Base-by-base conservation (phyloP, 2,888 invertebrate species). In the Chaitophorus viminalis region DNA sequence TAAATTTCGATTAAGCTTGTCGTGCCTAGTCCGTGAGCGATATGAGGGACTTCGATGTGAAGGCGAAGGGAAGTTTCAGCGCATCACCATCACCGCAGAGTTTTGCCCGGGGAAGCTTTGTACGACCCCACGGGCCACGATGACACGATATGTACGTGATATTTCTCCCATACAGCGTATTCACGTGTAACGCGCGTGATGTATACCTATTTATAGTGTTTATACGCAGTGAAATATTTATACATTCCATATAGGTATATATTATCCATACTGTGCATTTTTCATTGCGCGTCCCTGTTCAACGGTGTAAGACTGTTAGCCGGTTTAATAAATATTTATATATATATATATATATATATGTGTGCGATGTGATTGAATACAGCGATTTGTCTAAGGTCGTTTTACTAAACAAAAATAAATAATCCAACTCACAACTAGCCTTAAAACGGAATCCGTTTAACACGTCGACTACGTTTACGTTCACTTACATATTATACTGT, bases 91-190 rank as follows among this genome's bases (percentile, higher is more conserved):
- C 60, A 25, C 25, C 5, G 25, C 60, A 5, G n/a, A n/a, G 1
- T 4, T 25, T 25, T 25, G 0, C 9, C 68, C 29, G 68, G 68
- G 29, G n/a, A 68, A 11, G 25, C 68, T 68, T 29, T 29, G 11
- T n/a, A 29, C 68, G 29, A 79, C 65, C 79, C 54, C 65, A 36
- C 25, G 60, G 36, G 65, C n/a, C 11, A 11, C 46, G 14, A 14
- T 5, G n/a, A 31, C n/a, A n/a, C n/a, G n/a, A n/a, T n/a, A n/a
- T 36, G 79, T 79, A 79, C 79, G 79, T 79, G 79, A 79, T 65
- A 36, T 79, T 79, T 65, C 79, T 79, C n/a, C 25, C 65, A 17
- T 21, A 29, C 54, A 31, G 8, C 33, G 46, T 46, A 46, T 11
- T 46, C 46, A 46, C 39, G 75, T 8, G 52, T 76, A 18, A 76